phyloP scores from a whole-genome alignment of 2,888 invertebrate genomes.

The Caenorhabditis sp. region DNA sequence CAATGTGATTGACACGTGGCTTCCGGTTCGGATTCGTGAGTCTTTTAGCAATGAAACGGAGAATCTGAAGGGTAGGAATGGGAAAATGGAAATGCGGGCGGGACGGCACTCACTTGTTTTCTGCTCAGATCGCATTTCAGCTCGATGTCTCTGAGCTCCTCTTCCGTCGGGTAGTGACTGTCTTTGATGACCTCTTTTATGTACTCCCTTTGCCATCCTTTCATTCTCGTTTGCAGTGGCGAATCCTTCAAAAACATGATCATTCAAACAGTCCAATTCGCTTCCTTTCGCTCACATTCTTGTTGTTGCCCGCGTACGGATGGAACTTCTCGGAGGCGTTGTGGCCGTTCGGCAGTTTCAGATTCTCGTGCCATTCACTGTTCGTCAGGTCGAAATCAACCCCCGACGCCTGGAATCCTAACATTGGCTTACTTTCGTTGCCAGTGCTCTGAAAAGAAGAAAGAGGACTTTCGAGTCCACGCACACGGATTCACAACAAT shows the following conservation, averaged over 20 bases:
- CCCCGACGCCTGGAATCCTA: slow-evolving; percentile 46
- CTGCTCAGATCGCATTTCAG: slow-evolving; percentile 63
- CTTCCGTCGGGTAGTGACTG: slow-evolving; percentile 66
- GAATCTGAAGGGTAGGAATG: slow-evolving; percentile 47
- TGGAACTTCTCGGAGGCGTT: slow-evolving; percentile 28
- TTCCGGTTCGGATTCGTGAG: slow-evolving; percentile 65
- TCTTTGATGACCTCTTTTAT: slow-evolving; percentile 67
- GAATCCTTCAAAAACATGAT: too few species aligned
- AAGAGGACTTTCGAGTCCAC: slow-evolving; percentile 3
- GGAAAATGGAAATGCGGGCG: background rate
- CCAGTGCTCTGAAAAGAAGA: slow-evolving; percentile 19
- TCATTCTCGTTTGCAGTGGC: slow-evolving; percentile 64
- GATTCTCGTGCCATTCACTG: slow-evolving; percentile 42
- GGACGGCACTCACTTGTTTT: slow-evolving; percentile 57
- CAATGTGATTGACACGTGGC: slow-evolving; percentile 60
- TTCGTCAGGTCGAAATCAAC: slow-evolving; percentile 41
- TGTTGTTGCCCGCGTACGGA: slow-evolving; percentile 25
- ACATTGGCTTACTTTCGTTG: slow-evolving; percentile 23
- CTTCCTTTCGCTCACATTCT: slow-evolving; percentile 42
- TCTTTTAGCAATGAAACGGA: slow-evolving; percentile 66
- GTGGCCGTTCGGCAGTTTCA: slow-evolving; percentile 31
- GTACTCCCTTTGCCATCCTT: slow-evolving; percentile 68
- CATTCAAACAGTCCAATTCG: too few species aligned
- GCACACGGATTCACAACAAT: too few species aligned
- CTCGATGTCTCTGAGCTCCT: slow-evolving; percentile 65